Base-by-base conservation (phyloP, 2,113 vertebrate species). In the Syngnathus scovelli region DNA sequence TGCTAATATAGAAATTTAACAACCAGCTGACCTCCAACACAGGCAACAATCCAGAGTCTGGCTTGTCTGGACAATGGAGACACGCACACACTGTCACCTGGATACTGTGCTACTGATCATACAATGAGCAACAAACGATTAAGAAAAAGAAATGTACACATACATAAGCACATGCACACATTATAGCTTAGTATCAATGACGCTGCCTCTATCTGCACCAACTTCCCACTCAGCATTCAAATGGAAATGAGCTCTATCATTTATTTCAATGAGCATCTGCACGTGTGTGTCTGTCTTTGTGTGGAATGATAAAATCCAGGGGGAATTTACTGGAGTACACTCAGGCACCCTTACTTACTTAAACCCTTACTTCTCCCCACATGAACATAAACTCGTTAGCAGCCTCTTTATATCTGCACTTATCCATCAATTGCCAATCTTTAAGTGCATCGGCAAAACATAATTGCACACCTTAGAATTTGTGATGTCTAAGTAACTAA, bases 201-300 rank as follows among this genome's bases (percentile, higher is more conserved):
- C 65, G 61, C 39, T 23, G 70, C 72, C 61, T 43, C 60, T 68
- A 76, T 79, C 13, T 56, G 55, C 49, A 18, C 5, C 1, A 78
- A 75, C 80, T 82, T 78, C 74, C 2, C 79, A 80, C 72, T 83
- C 75, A 56, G 77, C 75, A 82, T 86, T 85, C 81, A 86, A 67
- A 86, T 85, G 83, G 80, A 86, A 85, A 86, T 83, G 67, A 75
- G 69, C 67, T 62, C 77, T 58, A 77, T 84, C 82, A 21, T 73
- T 84, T 75, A 83, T 81, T 79, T 83, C 70, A 81, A 49, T 61
- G 69, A 82, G 81, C 85, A 86, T 85, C 83, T 83, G 85, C 55
- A 44, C 46, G 65, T 62, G 74, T 68, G 63, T 13, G 48, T 49
- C 43, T 33, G 55, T 61, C 23, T 55, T 59, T 23, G 23, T 36